phyloP scores from a whole-genome alignment of 2,888 invertebrate species.

The Polia nebulosa region DNA sequence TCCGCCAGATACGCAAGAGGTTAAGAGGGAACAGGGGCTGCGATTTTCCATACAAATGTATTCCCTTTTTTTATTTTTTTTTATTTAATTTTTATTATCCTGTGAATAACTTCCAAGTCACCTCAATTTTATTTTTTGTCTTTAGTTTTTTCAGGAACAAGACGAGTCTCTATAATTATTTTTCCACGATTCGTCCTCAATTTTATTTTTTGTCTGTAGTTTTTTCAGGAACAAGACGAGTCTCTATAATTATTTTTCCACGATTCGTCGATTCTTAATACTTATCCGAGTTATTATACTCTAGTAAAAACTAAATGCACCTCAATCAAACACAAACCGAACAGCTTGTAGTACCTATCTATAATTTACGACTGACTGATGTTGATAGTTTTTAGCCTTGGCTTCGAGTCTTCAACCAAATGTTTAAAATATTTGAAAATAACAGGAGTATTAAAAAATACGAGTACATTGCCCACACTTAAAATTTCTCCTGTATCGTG shows the following conservation, averaged over 20 bases:
- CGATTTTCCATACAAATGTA: too few species aligned
- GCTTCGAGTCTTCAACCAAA: not conserved
- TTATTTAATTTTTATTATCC: not conserved
- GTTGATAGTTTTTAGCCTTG: not conserved
- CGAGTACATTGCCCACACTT: too few species aligned
- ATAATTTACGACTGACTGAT: not conserved
- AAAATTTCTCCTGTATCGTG: too few species aligned
- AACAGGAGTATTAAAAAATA: too few species aligned
- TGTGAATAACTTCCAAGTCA: not conserved
- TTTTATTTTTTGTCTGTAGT: too few species aligned
- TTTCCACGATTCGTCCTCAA: not conserved
- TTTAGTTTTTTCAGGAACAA: not conserved
- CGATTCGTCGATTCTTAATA: not conserved
- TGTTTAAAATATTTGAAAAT: not conserved
- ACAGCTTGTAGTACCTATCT: too few species aligned
- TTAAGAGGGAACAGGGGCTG: too few species aligned
- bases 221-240: not conserved
- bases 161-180: not conserved
- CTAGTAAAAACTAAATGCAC: conserved; percentile 2
- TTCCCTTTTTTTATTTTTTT: too few species aligned
- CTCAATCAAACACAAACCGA: not conserved
- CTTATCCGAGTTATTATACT: not conserved
- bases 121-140: not conserved
- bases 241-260: not conserved
- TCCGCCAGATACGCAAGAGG: too few species aligned